Base-by-base conservation (phyloP, 2,888 invertebrate species). In the Piscicola geometra region DNA sequence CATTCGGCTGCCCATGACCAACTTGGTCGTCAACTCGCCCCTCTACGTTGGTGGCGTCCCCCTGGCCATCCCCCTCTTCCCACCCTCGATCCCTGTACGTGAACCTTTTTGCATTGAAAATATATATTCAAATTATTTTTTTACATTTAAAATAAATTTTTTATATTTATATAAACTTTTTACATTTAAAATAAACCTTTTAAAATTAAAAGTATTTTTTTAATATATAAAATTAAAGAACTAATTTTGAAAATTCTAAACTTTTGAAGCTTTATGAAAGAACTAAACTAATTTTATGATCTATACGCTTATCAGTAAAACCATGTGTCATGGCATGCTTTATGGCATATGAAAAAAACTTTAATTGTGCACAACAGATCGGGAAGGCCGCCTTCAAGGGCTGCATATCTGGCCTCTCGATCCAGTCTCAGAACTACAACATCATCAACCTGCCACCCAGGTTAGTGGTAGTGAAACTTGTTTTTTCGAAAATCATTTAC, bases 21-120 rank as follows among this genome's bases (percentile, higher is more conserved):
- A 70, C 30, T 64, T 80, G 5, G n/a, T 30, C 28, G 69, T 79
- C 50, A 76, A 47, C 12, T 71, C 71, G 25, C 67, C 67, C 25
- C 35, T 80, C 30, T 79, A 79, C 67, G 36, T 79, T 15, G 79
- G 80, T 18, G 80, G 79, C 0, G 78, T 79, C 9, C 79, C 79
- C 18, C 28, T 64, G 5, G 41, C 73, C 5, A 32, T 75, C 18
- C 32, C 50, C 28, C 56, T 41, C 15, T 66, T 56, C 33, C 77
- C 77, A 15, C 41, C 60, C 68, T 72, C 71, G 30, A 73, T 47
- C 15, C 68, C 41, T 21, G 67, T 69, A 15, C 28, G 71, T 71
- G 35, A 15, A n/a, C n/a, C n/a, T 67, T 28, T 52, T 52, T 12
- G 28, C 5, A 5, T 70, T 67, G 28, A 18, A 5, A 28, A 9